Conservation (phyloP, 2,888 invertebrate genomes). For the Anthophora plumipes region DNA sequence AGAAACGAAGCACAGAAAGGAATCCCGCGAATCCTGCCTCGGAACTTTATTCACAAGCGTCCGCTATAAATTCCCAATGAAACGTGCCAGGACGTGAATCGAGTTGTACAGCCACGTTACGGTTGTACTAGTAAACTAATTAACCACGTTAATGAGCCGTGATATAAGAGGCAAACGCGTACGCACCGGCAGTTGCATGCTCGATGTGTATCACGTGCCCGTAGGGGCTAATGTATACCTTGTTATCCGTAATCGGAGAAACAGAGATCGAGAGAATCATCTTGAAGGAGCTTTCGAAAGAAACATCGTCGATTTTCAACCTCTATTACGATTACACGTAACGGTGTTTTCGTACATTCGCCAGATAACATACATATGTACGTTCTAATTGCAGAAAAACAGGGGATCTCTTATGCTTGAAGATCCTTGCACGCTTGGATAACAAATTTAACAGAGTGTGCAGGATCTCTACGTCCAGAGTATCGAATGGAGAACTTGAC, state of each 20-base stretch:
- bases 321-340: conserved; percentile 24
- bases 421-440: no score
- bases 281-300: conserved; percentile 6
- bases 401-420: no score
- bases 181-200: conserved; percentile 33
- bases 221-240: conserved; percentile 22
- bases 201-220: conserved; percentile 56
- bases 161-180: conserved; percentile 62
- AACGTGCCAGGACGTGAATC: conserved; percentile 51
- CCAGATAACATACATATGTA: conserved; percentile 16
- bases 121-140: conserved; percentile 69
- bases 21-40: conserved; percentile 26
- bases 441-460: no score
- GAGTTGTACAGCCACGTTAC: conserved; percentile 57
- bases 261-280: not conserved
- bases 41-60: conserved; percentile 39
- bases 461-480: no score
- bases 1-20: not conserved
- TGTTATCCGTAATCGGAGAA: conserved; percentile 9
- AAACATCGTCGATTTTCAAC: conserved; percentile 21
- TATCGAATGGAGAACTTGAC: no score
- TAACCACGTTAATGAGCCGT: conserved; percentile 69
- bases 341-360: conserved; percentile 30
- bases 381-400: conserved; percentile 37
- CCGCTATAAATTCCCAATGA: conserved; percentile 49